Percentiles rank a stretch among this genome's conserved stretches.
These are phyloP conservation scores for Delia radicum DNA, from an alignment of 1,140 invertebrate species.

Conservation along the genomic window DNA sequence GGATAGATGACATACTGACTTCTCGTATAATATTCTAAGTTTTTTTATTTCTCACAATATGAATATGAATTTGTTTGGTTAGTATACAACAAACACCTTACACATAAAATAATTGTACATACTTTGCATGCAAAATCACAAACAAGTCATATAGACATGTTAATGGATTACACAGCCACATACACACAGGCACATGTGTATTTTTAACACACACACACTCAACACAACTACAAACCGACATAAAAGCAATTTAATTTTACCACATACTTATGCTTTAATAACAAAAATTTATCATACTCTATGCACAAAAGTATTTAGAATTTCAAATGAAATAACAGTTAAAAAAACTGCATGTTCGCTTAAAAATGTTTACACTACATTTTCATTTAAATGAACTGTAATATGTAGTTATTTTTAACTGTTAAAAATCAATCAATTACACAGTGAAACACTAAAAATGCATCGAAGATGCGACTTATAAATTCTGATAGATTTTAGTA, in stretches of 20 bases:
- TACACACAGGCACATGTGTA: background rate
- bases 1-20: background rate
- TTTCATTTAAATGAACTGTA: too few relatives aligned
- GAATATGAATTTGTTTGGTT: background rate
- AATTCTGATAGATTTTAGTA: too few relatives aligned
- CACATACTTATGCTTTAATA: background rate
- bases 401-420: too few relatives aligned
- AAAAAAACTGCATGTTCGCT: background rate
- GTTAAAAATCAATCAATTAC: too few relatives aligned
- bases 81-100: background rate
- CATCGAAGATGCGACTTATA: too few relatives aligned
- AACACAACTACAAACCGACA: background rate
- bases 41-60: background rate
- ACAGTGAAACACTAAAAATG: too few relatives aligned
- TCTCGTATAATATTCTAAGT: too few relatives aligned
- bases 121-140: background rate
- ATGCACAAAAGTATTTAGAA: background rate
- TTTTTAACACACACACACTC: background rate
- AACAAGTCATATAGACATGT: background rate
- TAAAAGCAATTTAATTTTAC: conserved; percentile 7
- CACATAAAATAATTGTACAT: background rate
- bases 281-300: background rate
- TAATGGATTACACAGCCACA: background rate
- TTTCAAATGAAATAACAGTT: background rate
- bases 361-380: too few relatives aligned